Base-by-base conservation (phyloP, 2,888 invertebrate genomes). In the Pilophorus perplexus region DNA sequence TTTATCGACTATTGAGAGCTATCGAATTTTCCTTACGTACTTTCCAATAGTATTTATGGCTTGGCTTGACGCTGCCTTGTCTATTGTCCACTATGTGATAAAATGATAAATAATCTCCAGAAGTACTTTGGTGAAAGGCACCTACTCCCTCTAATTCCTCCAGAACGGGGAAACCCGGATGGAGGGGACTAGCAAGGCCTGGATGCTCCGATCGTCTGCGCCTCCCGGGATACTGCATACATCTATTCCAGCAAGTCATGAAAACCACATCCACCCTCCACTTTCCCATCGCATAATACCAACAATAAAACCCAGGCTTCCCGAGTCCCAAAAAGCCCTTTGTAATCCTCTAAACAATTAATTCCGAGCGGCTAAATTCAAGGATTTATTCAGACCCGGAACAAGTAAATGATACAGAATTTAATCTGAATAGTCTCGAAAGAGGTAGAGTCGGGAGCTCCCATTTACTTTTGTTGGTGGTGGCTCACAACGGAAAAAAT, bases 361-460 rank as follows among this genome's bases (percentile, higher is more conserved):
- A 55, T 55, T 20, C 20, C 55, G 10, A 18, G 37, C 55, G 20
- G 23, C 55, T 28, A 16, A 3, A 55, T 55, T 55, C 23, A n/a
- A 38, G 55, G 38, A 55, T 55, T 38, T 55, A 55, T 55, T 55
- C 37, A 38, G 55, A 20, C 38, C 20, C 18, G 38, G 38, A 55
- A 55, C 38, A 38, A 55, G 55, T 55, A 55, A 55, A 55, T 55
- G 55, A 55, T 38, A 55, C 55, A 55, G 38, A 38, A 37, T 38
- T 38, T 20, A 38, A 55, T 37, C 28, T 10, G 55, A 55, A 55
- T 37, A 2, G 55, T 10, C 38, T 5, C n/a, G 50, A 10, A 25
- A 16, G 3, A 16, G 23, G 50, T 50, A 10, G 55, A 22, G 20
- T 18, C 1, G 16, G 38, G 55, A 38, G 38, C 22, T 20, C 42